These are phyloP conservation scores for Drosophila malerkotliana DNA, from an alignment of 1,140 invertebrate species.

Conservation along the genomic window DNA sequence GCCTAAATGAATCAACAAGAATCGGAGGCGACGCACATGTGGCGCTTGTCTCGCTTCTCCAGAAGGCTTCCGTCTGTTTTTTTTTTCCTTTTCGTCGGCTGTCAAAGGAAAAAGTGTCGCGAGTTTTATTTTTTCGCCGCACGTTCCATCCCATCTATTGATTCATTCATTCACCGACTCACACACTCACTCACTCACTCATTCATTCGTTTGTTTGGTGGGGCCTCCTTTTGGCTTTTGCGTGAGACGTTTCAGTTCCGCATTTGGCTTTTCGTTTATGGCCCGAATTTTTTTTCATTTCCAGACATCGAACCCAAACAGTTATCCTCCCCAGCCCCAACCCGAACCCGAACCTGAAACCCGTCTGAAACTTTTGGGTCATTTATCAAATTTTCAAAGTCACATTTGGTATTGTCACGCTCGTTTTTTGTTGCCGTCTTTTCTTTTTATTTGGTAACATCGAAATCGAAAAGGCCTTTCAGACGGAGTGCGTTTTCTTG, in stretches of 20 bases:
- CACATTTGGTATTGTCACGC: slow-evolving; percentile 81
- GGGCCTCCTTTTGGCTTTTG: slow-evolving; percentile 36
- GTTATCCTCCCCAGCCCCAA: slow-evolving; percentile 3
- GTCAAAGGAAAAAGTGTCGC: slow-evolving; percentile 68
- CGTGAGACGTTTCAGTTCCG: slow-evolving; percentile 69
- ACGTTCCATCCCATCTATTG: slow-evolving; percentile 41
- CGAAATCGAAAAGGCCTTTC: slow-evolving; percentile 66
- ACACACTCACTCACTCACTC: slow-evolving; percentile 48
- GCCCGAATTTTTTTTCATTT: slow-evolving; percentile 67
- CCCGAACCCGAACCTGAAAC: neutral
- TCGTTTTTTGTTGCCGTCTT: slow-evolving; percentile 45
- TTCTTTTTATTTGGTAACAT: slow-evolving; percentile 26
- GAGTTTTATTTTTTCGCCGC: slow-evolving; percentile 52
- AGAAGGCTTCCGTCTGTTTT: neutral
- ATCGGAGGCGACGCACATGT: slow-evolving; percentile 57
- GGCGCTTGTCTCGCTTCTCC: slow-evolving; percentile 54
- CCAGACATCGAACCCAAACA: slow-evolving; percentile 52
- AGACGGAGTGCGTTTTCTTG: slow-evolving; percentile 1
- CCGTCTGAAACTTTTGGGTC: slow-evolving; percentile 62
- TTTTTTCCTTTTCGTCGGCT: slow-evolving; percentile 48
- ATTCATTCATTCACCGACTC: slow-evolving; percentile 40
- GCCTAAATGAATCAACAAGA: slow-evolving; percentile 62
- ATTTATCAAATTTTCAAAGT: slow-evolving; percentile 82
- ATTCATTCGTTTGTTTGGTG: slow-evolving; percentile 33
- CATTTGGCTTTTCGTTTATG: slow-evolving; percentile 54